These are phyloP conservation scores for Lophius americanus DNA, from an alignment of 2,797 vertebrate genomes.

Conservation along the genomic window DNA sequence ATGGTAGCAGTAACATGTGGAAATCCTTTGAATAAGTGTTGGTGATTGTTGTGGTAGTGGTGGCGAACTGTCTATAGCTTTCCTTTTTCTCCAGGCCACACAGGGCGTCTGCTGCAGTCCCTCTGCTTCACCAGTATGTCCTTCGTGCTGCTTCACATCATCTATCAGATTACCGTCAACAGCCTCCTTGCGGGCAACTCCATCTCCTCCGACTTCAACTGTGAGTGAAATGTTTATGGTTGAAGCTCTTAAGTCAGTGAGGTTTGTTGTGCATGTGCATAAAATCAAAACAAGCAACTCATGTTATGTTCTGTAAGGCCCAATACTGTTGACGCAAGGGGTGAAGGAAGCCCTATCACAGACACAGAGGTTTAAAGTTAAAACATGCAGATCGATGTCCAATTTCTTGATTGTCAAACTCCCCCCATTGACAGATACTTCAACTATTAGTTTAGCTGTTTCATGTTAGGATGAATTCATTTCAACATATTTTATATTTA, in stretches of 20 bases:
- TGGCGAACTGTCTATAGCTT: slow-evolving; percentile 43
- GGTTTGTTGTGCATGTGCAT: slow-evolving; percentile 12
- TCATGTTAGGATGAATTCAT: too few species aligned
- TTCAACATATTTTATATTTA: too few species aligned
- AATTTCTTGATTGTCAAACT: too few species aligned
- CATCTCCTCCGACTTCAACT: slow-evolving; percentile 88
- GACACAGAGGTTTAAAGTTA: too few species aligned
- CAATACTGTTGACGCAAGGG: too few species aligned
- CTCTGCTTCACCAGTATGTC: slow-evolving; percentile 94
- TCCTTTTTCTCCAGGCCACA: slow-evolving; percentile 86
- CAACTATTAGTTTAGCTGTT: too few species aligned
- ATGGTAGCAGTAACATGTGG: slow-evolving; percentile 45
- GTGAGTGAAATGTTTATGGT: slow-evolving; percentile 83
- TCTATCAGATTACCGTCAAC: slow-evolving; percentile 96
- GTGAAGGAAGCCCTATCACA: too few species aligned
- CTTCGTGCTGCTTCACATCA: slow-evolving; percentile 95
- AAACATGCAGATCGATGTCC: too few species aligned
- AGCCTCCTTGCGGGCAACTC: slow-evolving; percentile 88
- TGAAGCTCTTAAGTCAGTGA: slow-evolving; percentile 6
- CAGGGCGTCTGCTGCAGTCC: slow-evolving; percentile 94
- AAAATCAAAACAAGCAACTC: slow-evolving; percentile 7
- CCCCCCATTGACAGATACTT: too few species aligned
- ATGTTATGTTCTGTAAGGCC: too few species aligned
- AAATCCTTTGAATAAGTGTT: slow-evolving; percentile 46
- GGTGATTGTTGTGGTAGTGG: background rate